phyloP scores from a whole-genome alignment of 2,888 invertebrate genomes.

The Cosmopolites sordidus region DNA sequence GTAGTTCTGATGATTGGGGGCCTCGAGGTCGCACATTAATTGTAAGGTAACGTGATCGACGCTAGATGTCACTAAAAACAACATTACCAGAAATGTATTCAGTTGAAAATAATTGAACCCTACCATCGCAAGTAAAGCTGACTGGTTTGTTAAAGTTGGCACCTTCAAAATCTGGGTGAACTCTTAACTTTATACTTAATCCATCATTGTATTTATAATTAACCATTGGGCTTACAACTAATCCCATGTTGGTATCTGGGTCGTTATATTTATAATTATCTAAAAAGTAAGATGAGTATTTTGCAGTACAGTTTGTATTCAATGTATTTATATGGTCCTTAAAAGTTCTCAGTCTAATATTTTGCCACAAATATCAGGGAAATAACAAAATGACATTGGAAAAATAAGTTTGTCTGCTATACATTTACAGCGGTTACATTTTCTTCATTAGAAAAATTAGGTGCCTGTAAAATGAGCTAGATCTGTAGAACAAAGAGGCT shows the following conservation, averaged over 20 bases:
- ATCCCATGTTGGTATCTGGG: conserved; percentile 76
- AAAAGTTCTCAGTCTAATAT: no score
- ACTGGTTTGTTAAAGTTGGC: conserved; percentile 58
- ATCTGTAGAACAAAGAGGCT: no score
- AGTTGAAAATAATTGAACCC: conserved; percentile 41
- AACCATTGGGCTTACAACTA: conserved; percentile 83
- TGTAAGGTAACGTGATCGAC: conserved; percentile 83
- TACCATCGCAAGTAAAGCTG: conserved; percentile 90
- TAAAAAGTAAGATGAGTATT: conserved; percentile 32
- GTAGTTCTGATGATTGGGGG: conserved; percentile 50
- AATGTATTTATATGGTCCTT: no score
- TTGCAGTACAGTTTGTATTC: no score
- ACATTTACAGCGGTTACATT: no score
- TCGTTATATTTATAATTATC: conserved; percentile 73
- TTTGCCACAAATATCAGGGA: no score
- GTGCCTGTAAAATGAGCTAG: no score
- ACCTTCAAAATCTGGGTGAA: conserved; percentile 59
- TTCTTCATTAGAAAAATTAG: no score
- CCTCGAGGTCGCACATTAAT: conserved; percentile 76
- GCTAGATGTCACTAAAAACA: conserved; percentile 69
- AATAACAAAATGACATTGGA: no score
- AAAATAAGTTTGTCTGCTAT: no score
- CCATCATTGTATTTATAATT: conserved; percentile 70
- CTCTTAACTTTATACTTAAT: conserved; percentile 85
- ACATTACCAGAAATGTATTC: no score